phyloP scores from a whole-genome alignment of 1,140 invertebrate genomes.

The Semibalanus balanoides region DNA sequence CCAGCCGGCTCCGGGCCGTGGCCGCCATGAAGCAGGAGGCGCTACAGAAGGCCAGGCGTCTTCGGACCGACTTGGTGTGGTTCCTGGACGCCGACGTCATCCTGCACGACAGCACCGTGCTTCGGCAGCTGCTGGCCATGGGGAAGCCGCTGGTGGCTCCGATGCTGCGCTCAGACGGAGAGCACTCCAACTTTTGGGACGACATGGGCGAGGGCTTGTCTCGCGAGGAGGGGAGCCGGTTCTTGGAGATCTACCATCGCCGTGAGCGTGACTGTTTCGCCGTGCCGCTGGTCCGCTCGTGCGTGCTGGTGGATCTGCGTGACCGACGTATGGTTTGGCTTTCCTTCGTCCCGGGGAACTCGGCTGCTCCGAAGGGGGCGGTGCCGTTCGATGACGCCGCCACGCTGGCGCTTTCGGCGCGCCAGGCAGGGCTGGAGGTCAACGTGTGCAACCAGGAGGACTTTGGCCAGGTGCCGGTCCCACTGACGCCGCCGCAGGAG shows the following conservation, averaged over 20 bases:
- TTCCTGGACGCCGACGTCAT: too few species aligned
- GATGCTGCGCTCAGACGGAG: constrained; percentile 66
- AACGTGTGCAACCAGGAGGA: too few species aligned
- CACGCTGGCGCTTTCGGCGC: too few species aligned
- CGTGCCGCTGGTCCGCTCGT: too few species aligned
- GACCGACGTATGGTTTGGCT: constrained; percentile 43
- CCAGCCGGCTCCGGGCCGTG: constrained; percentile 59
- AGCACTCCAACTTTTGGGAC: constrained; percentile 94
- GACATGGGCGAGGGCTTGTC: constrained; percentile 79
- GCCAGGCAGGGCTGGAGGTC: too few species aligned
- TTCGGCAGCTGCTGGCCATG: constrained; percentile 47
- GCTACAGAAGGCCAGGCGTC: too few species aligned
- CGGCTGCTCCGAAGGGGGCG: constrained; percentile 49
- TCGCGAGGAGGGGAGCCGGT: constrained; percentile 71
- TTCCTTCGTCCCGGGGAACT: constrained; percentile 53
- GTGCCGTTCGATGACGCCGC: constrained; percentile 91
- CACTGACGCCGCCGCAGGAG: too few species aligned
- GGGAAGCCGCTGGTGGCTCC: constrained; percentile 52
- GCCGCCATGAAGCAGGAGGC: too few species aligned
- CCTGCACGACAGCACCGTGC: constrained; percentile 49
- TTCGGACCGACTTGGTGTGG: constrained; percentile 74
- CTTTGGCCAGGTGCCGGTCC: too few species aligned
- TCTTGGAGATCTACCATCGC: constrained; percentile 59
- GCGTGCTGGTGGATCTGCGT: too few species aligned
- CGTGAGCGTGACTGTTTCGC: constrained; percentile 57